Evolutionary conservation across 2,113 vertebrate species (phyloP).

Genomic region (Tyto alba): DNA sequence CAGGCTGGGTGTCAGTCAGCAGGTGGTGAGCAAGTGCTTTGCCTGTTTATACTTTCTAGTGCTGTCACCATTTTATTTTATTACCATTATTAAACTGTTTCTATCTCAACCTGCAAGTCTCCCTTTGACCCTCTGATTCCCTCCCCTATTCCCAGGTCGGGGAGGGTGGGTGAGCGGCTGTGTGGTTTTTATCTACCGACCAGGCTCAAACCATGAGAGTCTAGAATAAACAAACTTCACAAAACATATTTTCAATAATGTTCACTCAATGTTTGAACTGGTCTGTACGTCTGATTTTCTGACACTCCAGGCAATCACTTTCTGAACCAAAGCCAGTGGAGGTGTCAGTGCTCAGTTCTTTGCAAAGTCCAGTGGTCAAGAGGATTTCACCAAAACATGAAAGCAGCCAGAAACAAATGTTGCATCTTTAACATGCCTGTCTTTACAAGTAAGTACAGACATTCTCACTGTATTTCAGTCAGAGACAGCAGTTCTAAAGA

Average conservation of each 20-base stretch:
- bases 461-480: background rate
- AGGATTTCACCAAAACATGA: background rate
- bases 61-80: no score
- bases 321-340: background rate
- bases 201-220: no score
- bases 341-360: background rate
- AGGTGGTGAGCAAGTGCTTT: no score
- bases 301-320: background rate
- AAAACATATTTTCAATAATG: background rate
- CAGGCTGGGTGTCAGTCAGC: no score
- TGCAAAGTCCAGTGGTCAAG: background rate
- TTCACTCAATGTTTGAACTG: background rate
- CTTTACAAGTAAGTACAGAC: background rate
- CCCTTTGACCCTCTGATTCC: no score
- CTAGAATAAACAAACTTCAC: background rate
- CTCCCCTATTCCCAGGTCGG: no score
- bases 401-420: background rate
- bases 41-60: no score
- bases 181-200: no score
- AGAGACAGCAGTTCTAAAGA: background rate
- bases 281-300: background rate
- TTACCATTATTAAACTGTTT: no score
- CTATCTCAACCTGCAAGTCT: no score
- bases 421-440: background rate
- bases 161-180: no score